Conservation (phyloP, 2,113 vertebrate genomes). For the Callorhinus ursinus region DNA sequence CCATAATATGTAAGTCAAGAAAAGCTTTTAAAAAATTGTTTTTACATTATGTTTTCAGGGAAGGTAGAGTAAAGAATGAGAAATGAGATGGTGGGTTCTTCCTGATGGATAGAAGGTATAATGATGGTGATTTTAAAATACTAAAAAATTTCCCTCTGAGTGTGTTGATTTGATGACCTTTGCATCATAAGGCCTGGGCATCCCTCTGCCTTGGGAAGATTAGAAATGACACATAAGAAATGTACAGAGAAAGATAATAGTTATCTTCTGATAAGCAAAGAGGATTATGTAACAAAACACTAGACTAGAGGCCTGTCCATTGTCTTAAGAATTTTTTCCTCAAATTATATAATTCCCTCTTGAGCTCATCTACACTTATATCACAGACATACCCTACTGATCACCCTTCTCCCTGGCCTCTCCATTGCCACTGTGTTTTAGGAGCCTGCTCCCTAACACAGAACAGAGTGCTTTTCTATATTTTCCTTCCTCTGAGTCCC, state of each 20-base stretch:
- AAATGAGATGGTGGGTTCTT: neutral
- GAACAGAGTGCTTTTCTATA: neutral
- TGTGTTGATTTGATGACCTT: neutral
- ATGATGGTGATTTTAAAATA: neutral
- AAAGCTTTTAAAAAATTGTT: neutral
- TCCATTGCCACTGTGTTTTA: neutral
- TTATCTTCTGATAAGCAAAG: neutral
- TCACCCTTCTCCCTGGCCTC: neutral
- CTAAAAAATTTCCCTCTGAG: neutral
- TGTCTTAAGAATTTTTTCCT: neutral
- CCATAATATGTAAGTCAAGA: neutral
- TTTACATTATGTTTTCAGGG: neutral
- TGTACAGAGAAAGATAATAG: neutral
- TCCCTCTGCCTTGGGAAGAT: neutral
- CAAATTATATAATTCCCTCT: neutral
- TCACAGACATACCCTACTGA: neutral
- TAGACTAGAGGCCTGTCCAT: neutral
- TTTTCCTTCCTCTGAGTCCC: neutral
- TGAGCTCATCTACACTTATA: neutral
- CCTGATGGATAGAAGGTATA: neutral
- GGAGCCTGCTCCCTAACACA: neutral
- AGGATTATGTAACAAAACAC: neutral
- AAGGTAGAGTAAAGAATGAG: neutral
- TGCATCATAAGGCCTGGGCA: neutral
- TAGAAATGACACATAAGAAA: conserved; percentile 1